Evolutionary conservation across 2,888 invertebrate genomes (phyloP).

Genomic region (Philhelius pedissequus): DNA sequence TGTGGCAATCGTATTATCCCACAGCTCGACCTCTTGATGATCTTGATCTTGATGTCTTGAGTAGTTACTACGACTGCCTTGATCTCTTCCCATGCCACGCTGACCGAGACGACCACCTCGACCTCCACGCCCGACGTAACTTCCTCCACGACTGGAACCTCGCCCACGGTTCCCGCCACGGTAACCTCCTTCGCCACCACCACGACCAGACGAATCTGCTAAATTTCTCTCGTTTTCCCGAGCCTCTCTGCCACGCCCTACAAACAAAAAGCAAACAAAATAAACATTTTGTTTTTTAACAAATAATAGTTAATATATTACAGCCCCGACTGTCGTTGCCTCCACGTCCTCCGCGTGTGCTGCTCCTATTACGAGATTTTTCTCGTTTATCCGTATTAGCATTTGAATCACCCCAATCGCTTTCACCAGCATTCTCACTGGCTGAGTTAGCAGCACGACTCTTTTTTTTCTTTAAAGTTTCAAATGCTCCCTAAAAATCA

Average conservation of each 20-base stretch:
- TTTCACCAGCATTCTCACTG: slow-evolving; percentile 80
- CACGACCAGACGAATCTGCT: slow-evolving; percentile 78
- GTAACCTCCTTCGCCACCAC: slow-evolving; percentile 76
- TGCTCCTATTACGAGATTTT: slow-evolving; percentile 78
- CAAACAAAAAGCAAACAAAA: not conserved
- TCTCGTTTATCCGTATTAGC: slow-evolving; percentile 77
- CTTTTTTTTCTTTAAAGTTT: slow-evolving; percentile 93
- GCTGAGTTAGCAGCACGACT: slow-evolving; percentile 84
- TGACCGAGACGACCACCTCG: slow-evolving; percentile 78
- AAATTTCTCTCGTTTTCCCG: slow-evolving; percentile 83
- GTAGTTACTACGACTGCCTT: slow-evolving; percentile 72
- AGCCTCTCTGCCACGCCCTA: slow-evolving; percentile 82
- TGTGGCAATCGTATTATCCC: slow-evolving; percentile 81
- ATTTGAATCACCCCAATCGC: slow-evolving; percentile 77
- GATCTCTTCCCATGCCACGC: slow-evolving; percentile 71
- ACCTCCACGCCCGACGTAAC: slow-evolving; percentile 80
- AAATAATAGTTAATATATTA: slow-evolving; percentile 66
- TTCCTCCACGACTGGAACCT: slow-evolving; percentile 79
- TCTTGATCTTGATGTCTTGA: slow-evolving; percentile 76
- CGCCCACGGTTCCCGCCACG: slow-evolving; percentile 78
- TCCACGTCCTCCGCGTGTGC: slow-evolving; percentile 78
- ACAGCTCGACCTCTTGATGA: slow-evolving; percentile 80
- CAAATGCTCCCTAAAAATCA: slow-evolving; percentile 87
- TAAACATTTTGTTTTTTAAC: not conserved
- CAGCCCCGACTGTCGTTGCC: slow-evolving; percentile 81